phyloP scores from a whole-genome alignment of 2,113 vertebrate genomes.

The Anguilla rostrata region DNA sequence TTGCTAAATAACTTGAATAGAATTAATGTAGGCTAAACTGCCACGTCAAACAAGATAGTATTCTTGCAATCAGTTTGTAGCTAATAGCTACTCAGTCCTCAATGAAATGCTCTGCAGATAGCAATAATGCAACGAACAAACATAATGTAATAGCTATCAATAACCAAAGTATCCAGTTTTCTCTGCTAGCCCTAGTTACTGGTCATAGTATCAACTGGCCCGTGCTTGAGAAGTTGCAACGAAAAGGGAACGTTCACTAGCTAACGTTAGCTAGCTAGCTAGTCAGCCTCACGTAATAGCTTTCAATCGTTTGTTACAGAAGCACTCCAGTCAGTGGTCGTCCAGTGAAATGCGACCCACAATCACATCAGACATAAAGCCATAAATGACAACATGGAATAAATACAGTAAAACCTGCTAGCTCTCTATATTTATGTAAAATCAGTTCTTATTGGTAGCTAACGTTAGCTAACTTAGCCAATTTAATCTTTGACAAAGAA shows the following conservation, averaged over 20 bases:
- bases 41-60: neutral
- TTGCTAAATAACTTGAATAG: neutral
- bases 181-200: no score
- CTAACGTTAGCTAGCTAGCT: neutral
- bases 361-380: neutral
- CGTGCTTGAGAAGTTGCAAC: neutral
- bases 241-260: no score
- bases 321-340: neutral
- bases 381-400: neutral
- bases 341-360: neutral
- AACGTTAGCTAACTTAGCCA: neutral
- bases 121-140: no score
- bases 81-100: no score
- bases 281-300: neutral
- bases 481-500: neutral
- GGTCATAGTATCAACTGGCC: neutral
- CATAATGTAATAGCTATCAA: no score
- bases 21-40: neutral
- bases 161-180: no score
- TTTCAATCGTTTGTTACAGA: neutral
- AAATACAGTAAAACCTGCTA: neutral
- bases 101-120: no score
- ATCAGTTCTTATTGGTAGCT: neutral
- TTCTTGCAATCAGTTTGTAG: neutral
- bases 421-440: neutral